Evolutionary conservation across 2,888 invertebrate genomes (phyloP), one percentile per base, ranked within the genome.

Genomic region (Drosophila anomalipes): DNA sequence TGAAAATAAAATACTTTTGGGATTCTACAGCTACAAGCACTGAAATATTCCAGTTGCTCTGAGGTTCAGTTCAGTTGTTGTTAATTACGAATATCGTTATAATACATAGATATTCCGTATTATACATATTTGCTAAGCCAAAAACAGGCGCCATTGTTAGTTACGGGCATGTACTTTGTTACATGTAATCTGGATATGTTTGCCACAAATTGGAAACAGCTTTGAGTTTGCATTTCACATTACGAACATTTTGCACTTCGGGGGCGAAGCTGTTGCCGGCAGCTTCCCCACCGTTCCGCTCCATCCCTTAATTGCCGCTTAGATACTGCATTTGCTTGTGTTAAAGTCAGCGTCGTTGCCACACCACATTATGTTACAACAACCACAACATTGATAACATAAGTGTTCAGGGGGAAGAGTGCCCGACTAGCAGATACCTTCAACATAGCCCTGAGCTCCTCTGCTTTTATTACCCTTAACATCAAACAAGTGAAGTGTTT

Each of bases 281-380:
- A 51, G 3, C 4, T 26, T 28, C 39, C 28, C 39, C 39, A 9
- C 9, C 28, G 12, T 6, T 16, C 66, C 64, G 35, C 65, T 58
- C 66, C 79, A 64, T 74, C 80, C 80, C 80, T 71, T 82, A 81
- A 82, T 82, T 86, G 84, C 79, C 82, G 59, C 81, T 74, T 83
- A 86, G 84, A 62, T 63, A 68, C 66, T 78, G 82, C 81, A 85
- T 62, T 77, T 77, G 68, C 44, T 37, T 76, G 54, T 79, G 70
- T 44, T 51, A 63, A 76, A 82, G 76, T 84, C 82, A 70, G 75
- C 64, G 59, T 58, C 57, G 81, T 77, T 83, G 74, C 77, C 62
- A 53, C 41, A 67, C 75, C 69, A 73, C 77, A 83, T 65, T 59
- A 56, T 59, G 67, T 54, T 51, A 52, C 70, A 74, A 41, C 47